Conservation (phyloP, 2,797 vertebrate genomes). For the Varecia variegata region DNA sequence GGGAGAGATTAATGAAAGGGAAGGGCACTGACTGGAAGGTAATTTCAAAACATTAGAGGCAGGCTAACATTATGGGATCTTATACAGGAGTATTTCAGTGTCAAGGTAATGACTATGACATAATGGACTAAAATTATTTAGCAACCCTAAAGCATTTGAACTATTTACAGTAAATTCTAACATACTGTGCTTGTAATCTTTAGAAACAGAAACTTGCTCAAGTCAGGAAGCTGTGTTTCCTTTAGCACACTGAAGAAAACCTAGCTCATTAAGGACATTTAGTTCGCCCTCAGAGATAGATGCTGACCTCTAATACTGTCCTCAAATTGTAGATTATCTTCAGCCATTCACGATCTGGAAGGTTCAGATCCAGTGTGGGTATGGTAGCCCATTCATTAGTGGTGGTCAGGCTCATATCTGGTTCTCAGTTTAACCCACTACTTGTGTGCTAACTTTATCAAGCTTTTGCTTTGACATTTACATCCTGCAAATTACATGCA, state of each 20-base stretch:
- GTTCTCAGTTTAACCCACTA: constrained; percentile 42
- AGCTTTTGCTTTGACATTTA: constrained; percentile 67
- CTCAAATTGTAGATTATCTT: neutral
- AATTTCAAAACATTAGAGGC: neutral
- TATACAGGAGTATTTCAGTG: neutral
- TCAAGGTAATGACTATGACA: neutral
- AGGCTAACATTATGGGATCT: neutral
- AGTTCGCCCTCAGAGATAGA: neutral
- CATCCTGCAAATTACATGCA: constrained; percentile 47
- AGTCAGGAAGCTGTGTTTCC: neutral
- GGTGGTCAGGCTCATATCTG: constrained; percentile 1
- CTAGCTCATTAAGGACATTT: neutral
- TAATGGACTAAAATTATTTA: neutral
- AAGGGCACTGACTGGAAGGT: neutral
- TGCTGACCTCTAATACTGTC: neutral
- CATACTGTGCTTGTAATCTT: neutral
- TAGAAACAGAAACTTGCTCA: neutral
- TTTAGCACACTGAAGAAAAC: neutral
- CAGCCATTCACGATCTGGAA: neutral
- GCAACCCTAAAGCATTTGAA: constrained; percentile 7
- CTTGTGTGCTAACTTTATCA: constrained; percentile 51
- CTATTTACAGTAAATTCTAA: constrained; percentile 20
- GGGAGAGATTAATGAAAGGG: neutral
- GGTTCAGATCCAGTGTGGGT: neutral
- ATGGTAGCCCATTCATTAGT: neutral